A percentile compares a stretch with the other conserved stretches of the same genome.
phyloP scores from a whole-genome alignment of 1,140 invertebrate species.

The Phymorhynchus buccinoides region DNA sequence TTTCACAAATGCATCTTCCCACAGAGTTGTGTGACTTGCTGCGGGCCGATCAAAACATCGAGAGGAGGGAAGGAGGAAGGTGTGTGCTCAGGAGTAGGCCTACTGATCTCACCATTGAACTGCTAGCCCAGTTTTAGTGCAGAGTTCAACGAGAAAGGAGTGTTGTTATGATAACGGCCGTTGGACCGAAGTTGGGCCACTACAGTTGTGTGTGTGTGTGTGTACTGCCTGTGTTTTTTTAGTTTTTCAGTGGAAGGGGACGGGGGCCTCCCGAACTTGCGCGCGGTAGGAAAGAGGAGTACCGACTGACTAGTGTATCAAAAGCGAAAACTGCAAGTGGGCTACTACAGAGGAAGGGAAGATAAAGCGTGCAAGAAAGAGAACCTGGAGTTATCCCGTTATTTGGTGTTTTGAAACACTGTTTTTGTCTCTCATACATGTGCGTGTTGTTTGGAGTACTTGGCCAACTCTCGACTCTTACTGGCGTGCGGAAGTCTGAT shows the following conservation, averaged over 20 bases:
- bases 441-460: conserved; percentile 16
- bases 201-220: not conserved
- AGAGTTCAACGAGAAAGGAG: not conserved
- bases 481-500: conserved; percentile 14
- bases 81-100: not conserved
- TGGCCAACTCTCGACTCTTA: conserved; percentile 7
- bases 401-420: not conserved
- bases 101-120: not conserved
- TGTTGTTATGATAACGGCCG: conserved; percentile 10
- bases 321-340: not conserved
- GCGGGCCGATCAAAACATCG: not conserved
- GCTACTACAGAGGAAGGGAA: not conserved
- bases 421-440: no score
- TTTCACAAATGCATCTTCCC: not conserved
- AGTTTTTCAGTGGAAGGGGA: not conserved
- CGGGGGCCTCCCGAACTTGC: not conserved
- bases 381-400: not conserved
- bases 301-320: not conserved
- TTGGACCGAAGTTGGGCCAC: not conserved
- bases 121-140: no score
- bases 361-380: not conserved
- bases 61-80: not conserved
- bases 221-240: not conserved
- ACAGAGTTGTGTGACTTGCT: not conserved
- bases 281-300: not conserved